Conservation (phyloP, 2,888 invertebrate species). For the Pelosia muscerda region DNA sequence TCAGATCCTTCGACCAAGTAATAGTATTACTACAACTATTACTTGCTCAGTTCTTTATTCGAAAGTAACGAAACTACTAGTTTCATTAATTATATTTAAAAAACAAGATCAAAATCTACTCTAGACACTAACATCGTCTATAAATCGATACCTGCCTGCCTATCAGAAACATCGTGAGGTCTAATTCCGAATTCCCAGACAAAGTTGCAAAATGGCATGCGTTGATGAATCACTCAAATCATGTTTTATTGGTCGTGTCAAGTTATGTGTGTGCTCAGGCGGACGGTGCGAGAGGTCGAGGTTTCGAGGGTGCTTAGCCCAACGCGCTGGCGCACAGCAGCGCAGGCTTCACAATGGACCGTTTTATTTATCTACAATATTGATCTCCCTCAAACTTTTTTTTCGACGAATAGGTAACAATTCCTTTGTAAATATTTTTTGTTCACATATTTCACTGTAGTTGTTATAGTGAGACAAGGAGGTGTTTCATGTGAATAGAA, state of each 20-base stretch:
- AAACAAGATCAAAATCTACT: too few species aligned
- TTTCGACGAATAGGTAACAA: conserved; percentile 71
- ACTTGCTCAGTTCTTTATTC: too few species aligned
- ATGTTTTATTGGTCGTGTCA: conserved; percentile 31
- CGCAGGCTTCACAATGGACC: conserved; percentile 71
- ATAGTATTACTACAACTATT: too few species aligned
- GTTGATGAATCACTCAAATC: conserved; percentile 50
- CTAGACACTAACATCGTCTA: background rate
- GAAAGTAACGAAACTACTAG: too few species aligned
- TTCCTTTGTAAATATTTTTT: conserved; percentile 79
- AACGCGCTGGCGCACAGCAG: conserved; percentile 49
- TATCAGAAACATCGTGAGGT: conserved; percentile 35
- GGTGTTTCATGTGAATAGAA: conserved; percentile 70
- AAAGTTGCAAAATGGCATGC: conserved; percentile 31
- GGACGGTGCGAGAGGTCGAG: conserved; percentile 34
- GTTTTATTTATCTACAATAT: conserved; percentile 79
- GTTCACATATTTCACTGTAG: conserved; percentile 76
- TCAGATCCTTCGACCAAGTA: background rate
- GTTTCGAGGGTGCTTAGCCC: conserved; percentile 25
- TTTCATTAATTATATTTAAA: too few species aligned
- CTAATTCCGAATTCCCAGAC: conserved; percentile 49
- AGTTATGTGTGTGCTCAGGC: conserved; percentile 26
- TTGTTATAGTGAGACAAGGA: conserved; percentile 69
- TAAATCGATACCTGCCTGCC: background rate
- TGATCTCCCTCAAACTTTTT: conserved; percentile 74